Base-by-base conservation (phyloP, 1,140 invertebrate genomes). In the Drosophila truncata region DNA sequence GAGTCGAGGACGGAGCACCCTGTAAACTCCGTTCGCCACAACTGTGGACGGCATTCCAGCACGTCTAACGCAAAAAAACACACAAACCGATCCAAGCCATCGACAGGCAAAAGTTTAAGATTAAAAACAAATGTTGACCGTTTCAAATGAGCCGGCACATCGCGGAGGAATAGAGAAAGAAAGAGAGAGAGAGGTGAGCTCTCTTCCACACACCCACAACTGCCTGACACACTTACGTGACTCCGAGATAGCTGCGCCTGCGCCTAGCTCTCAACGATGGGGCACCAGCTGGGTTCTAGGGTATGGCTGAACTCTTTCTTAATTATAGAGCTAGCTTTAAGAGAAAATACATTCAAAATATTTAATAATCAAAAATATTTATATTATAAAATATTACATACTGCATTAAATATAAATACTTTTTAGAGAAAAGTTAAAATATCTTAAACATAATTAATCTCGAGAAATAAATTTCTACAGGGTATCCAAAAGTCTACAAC, bases 221-320 rank as follows among this genome's bases (percentile, higher is more conserved):
- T 20, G 75, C 33, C 58, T 87, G 82, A 79, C 82, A 86, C 74
- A 87, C 78, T 86, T 86, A 88, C 83, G 84, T 88, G 83, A 75
- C 65, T 67, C 52, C 11, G 46, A 52, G 31, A 67, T 63, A 44
- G 69, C 39, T 83, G 69, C 80, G 80, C 65, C 16, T 80, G 81
- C 81, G 81, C 69, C 44, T 44, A 47, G 65, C 49, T 49, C 29
- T 71, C 39, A 25, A 11, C 14, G 13, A 6, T 35, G 7, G 4
- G 27, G 27, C 35, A 62, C 5, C 44, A 13, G 4, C 9, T 14
- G 9, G 11, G 8, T 41, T 14, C 35, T 27, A 14, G n/a, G 37
- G 62, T 18, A 41, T 64, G 14, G 13, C 11, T 16, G 0, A 16
- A 4, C 3, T 14, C 2, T 10, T 8, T 8, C 2, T 18, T 3